These are phyloP conservation scores for Cremastinae sp. DNA, from an alignment of 2,888 invertebrate species.

Conservation along the genomic window DNA sequence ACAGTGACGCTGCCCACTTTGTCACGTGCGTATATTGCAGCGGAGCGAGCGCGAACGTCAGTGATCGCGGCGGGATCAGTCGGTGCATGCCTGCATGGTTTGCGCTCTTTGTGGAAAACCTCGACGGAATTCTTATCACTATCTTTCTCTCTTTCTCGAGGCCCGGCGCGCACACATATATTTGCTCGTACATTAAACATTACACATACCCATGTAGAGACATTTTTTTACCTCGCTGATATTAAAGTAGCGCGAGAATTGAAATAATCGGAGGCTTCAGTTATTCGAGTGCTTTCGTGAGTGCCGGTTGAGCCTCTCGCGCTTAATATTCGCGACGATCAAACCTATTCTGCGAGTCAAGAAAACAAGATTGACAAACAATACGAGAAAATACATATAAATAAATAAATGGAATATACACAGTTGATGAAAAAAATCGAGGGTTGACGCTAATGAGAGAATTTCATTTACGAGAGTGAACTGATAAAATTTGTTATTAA, in stretches of 20 bases:
- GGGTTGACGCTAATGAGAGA: too few species aligned
- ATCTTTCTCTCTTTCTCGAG: conserved; percentile 17
- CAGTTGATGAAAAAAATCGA: too few species aligned
- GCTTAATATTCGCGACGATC: conserved; percentile 27
- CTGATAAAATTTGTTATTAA: too few species aligned
- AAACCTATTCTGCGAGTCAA: too few species aligned
- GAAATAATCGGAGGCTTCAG: conserved; percentile 36
- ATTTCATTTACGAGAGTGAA: too few species aligned
- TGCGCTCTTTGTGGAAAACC: conserved; percentile 40
- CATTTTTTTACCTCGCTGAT: not conserved
- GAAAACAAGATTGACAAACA: too few species aligned
- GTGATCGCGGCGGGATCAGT: conserved; percentile 21
- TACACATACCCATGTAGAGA: not conserved
- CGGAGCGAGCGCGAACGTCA: conserved; percentile 25
- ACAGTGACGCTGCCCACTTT: conserved; percentile 37
- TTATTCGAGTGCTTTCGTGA: conserved; percentile 42
- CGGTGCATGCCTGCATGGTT: too few species aligned
- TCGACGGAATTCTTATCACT: conserved; percentile 54
- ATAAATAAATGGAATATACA: too few species aligned
- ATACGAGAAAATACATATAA: too few species aligned
- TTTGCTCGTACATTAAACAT: conserved; percentile 29
- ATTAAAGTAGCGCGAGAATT: conserved; percentile 19
- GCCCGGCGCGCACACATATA: conserved; percentile 29
- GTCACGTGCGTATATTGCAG: conserved; percentile 26
- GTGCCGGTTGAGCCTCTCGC: conserved; percentile 31